Base-by-base conservation (phyloP, 2,888 invertebrate genomes). In the Cerastis leucographa region DNA sequence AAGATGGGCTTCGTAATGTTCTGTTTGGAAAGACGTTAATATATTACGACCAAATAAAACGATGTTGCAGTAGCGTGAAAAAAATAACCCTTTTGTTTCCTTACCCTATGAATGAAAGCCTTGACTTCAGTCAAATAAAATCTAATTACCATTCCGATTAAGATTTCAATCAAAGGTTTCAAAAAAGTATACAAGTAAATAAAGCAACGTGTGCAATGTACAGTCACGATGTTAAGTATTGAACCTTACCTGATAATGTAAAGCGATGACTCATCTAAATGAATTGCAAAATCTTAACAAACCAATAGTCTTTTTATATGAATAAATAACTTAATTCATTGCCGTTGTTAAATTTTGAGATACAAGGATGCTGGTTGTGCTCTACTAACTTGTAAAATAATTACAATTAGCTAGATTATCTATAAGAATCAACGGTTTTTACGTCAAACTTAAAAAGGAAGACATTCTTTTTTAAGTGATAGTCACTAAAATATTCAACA, bases 321-420 rank as follows among this genome's bases (percentile, higher is more conserved):
- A 74, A 64, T 64, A 68, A 44, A 74, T 80, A 64, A 25, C 19
- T 51, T 17, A 51, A 71, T 56, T 40, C 42, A 72, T 59, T 72
- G 25, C 40, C 44, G 44, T 54, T 66, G n/a, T 8, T 72, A 54
- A 46, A 40, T 35, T 62, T 62, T 40, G 25, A 29, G 14, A 35
- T 40, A 35, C 82, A 80, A 81, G 76, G 76, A 69, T 66, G 54
- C 44, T 40, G 35, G 66, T 68, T 81, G 46, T 25, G 80, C 76
- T 80, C 82, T 80, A 76, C 14, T 70, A 82, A 76, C 11, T 76
- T 11, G 40, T 35, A 11, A 62, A 62, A 51, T 65, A 0, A 79
- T 44, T 29, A 2, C 17, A 5, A 44, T 79, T 56, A 65, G 42
- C n/a, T 49, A 25, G 3, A 44, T 79, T 56, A 65, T 49, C n/a